phyloP scores from a whole-genome alignment of 2,113 vertebrate genomes.

The Xiphophorus maculatus region DNA sequence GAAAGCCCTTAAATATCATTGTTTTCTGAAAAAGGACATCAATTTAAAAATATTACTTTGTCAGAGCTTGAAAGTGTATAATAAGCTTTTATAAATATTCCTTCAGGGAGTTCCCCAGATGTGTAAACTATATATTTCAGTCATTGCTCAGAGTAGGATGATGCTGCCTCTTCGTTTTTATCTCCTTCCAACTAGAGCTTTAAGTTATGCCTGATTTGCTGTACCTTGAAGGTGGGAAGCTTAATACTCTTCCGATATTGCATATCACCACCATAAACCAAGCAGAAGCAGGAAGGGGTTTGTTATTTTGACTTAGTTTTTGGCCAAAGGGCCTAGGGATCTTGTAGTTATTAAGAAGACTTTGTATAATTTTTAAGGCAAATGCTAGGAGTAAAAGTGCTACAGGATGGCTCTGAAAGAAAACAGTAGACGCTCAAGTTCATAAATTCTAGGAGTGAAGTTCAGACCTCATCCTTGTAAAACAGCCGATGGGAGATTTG shows the following conservation, averaged over 20 bases:
- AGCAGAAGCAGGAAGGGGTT: neutral
- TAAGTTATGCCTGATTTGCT: neutral
- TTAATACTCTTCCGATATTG: neutral
- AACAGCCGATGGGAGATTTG: neutral
- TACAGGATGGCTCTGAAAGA: neutral
- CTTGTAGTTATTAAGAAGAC: neutral
- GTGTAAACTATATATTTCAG: neutral
- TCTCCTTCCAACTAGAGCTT: neutral
- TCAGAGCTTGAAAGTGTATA: no score
- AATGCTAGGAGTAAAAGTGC: neutral
- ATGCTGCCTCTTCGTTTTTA: neutral
- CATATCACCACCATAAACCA: neutral
- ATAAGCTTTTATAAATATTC: neutral
- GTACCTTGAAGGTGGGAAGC: neutral
- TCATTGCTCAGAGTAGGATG: neutral
- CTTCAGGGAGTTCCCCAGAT: neutral
- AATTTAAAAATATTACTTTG: neutral
- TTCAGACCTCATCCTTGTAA: neutral
- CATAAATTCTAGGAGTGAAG: neutral
- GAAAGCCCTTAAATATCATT: neutral
- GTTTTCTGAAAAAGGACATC: neutral
- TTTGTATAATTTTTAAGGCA: neutral
- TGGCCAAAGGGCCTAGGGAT: neutral
- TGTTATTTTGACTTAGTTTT: neutral
- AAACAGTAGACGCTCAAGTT: neutral